Conservation (phyloP, 2,113 vertebrate genomes). For the Monopterus albus region DNA sequence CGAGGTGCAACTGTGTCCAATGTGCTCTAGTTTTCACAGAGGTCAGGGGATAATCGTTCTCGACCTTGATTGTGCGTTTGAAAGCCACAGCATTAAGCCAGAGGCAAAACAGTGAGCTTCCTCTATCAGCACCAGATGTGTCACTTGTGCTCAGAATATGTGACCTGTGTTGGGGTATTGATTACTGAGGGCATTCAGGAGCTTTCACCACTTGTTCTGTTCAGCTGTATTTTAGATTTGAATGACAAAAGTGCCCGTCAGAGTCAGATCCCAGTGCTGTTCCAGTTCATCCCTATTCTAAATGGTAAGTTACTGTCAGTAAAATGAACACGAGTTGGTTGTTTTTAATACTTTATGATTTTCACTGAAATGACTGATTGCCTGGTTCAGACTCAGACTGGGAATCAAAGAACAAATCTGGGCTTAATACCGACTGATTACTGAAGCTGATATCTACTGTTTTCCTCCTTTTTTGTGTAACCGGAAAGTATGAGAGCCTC, state of each 20-base stretch:
- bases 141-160: constrained; percentile 3
- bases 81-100: constrained; percentile 16
- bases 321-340: background rate
- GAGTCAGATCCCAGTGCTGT: background rate
- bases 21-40: constrained; percentile 5
- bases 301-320: background rate
- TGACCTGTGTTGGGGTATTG: constrained; percentile 14
- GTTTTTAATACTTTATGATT: no score
- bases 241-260: no score
- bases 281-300: no score
- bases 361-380: no score
- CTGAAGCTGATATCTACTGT: constrained; percentile 6
- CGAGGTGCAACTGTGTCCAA: background rate
- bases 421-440: no score
- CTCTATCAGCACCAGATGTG: constrained; percentile 47
- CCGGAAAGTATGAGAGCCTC: background rate
- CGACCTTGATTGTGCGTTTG: constrained; percentile 63
- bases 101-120: background rate
- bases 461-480: background rate
- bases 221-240: background rate
- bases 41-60: constrained; percentile 4
- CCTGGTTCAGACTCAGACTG: no score
- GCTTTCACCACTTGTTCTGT: background rate
- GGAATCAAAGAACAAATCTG: no score
- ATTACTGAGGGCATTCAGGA: background rate